Evolutionary conservation across 2,113 vertebrate genomes (phyloP).

Genomic region (Erpornis zantholeuca): DNA sequence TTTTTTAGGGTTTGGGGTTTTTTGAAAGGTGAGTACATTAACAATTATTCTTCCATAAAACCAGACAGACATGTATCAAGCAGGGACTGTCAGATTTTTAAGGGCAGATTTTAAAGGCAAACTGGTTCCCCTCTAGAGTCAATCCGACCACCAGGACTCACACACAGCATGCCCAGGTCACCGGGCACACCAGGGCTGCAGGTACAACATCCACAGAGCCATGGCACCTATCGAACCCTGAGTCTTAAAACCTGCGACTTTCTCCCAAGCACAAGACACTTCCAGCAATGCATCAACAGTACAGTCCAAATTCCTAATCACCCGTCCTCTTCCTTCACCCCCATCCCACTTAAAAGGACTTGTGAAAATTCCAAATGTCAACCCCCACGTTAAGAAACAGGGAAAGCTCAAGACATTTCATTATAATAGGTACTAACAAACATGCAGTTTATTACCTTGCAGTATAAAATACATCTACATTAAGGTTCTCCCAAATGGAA

Average conservation of each 20-base stretch:
- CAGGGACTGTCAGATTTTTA: neutral
- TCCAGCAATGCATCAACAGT: constrained; percentile 22
- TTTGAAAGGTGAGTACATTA: neutral
- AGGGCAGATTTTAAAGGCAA: neutral
- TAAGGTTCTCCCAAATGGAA: constrained; percentile 62
- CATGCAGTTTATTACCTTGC: constrained; percentile 74
- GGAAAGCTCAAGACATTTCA: constrained; percentile 52
- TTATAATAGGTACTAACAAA: constrained; percentile 73
- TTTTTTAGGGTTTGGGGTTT: neutral
- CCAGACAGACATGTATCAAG: neutral
- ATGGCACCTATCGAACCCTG: neutral
- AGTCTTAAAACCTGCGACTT: neutral
- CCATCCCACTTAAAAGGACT: constrained; percentile 52
- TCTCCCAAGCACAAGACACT: constrained; percentile 20
- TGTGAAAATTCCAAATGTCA: constrained; percentile 50
- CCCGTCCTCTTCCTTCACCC: neutral
- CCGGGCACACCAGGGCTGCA: neutral
- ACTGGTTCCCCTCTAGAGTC: neutral
- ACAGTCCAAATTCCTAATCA: constrained; percentile 43
- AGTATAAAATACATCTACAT: constrained; percentile 71
- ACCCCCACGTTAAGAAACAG: constrained; percentile 38
- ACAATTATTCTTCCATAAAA: neutral
- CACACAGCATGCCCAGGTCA: neutral
- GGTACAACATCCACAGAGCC: constrained; percentile 11
- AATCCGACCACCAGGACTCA: neutral